Evolutionary conservation across 2,797 vertebrate species (phyloP).

Genomic region (Diceros bicornis): DNA sequence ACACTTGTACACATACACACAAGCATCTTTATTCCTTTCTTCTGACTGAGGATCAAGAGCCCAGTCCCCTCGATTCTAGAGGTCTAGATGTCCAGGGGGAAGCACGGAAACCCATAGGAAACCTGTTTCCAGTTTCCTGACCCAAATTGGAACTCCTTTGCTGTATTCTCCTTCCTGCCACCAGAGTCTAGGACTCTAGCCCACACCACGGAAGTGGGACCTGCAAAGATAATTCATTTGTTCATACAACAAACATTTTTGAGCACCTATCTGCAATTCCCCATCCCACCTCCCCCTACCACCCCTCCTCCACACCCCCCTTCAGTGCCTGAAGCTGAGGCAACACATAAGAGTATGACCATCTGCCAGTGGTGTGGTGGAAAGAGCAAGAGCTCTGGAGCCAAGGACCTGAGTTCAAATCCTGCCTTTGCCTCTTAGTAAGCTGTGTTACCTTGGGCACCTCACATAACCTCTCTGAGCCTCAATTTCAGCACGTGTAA

Average conservation of each 20-base stretch:
- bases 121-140: neutral
- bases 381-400: neutral
- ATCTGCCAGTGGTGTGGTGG: neutral
- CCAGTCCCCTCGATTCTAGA: neutral
- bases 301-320: too few relatives aligned
- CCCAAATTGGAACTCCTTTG: neutral
- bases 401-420: constrained; percentile 31
- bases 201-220: neutral
- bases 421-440: constrained; percentile 30
- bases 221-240: neutral
- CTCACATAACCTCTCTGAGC: constrained; percentile 44
- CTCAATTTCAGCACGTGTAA: constrained; percentile 44
- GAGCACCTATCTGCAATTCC: neutral
- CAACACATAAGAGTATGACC: neutral
- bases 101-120: neutral
- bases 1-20: neutral
- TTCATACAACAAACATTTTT: neutral
- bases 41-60: neutral
- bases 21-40: neutral
- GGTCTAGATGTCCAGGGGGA: neutral
- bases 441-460: constrained; percentile 16
- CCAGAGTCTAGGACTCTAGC: neutral
- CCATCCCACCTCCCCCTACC: neutral
- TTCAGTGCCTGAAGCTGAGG: neutral
- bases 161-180: neutral